These are phyloP conservation scores for Alosa alosa DNA, from an alignment of 2,113 vertebrate species.

Conservation along the genomic window DNA sequence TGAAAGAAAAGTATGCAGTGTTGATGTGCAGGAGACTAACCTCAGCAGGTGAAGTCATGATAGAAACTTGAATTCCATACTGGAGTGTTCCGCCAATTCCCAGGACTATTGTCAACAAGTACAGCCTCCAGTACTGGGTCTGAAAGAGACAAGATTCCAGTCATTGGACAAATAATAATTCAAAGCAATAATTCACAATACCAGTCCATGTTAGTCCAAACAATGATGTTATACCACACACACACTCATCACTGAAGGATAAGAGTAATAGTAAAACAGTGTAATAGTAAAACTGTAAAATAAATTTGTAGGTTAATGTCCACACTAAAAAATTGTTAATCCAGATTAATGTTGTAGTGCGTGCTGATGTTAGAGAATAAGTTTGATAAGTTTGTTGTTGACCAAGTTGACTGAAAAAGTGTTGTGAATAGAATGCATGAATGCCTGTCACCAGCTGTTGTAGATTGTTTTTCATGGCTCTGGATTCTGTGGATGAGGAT, in stretches of 20 bases:
- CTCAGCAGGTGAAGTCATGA: constrained; percentile 59
- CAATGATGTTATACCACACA: not conserved
- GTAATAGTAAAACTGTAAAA: too few species aligned
- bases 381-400: not conserved
- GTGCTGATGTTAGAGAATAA: not conserved
- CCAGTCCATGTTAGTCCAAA: not conserved
- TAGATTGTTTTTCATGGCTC: not conserved
- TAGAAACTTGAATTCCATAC: constrained; percentile 63
- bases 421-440: not conserved
- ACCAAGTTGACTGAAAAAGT: not conserved
- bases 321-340: not conserved
- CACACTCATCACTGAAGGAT: not conserved
- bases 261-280: not conserved
- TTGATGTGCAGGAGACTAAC: constrained; percentile 38
- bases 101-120: constrained; percentile 55
- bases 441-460: not conserved
- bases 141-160: constrained; percentile 16
- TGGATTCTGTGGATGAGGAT: not conserved
- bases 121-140: constrained; percentile 65
- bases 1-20: not conserved
- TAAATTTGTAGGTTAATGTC: not conserved
- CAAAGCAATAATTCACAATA: not conserved
- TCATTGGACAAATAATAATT: not conserved
- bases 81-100: constrained; percentile 65
- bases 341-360: too few species aligned